These are phyloP conservation scores for Cepaea nemoralis DNA, from an alignment of 1,140 invertebrate species.

Conservation along the genomic window DNA sequence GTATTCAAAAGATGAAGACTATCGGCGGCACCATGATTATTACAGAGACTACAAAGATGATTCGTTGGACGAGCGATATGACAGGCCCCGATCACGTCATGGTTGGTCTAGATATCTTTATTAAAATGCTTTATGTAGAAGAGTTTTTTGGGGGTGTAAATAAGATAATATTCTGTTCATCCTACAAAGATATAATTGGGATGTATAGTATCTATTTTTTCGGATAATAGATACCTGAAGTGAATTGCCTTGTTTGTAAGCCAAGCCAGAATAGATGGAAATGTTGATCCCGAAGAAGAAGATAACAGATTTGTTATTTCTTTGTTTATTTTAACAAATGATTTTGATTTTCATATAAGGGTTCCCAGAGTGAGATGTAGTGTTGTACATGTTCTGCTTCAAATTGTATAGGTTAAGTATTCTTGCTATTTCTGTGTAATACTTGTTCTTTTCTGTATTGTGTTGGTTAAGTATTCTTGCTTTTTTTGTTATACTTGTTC, in stretches of 20 bases:
- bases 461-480: too few species aligned
- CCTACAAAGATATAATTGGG: background rate
- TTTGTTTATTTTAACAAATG: too few species aligned
- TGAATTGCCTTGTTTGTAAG: background rate
- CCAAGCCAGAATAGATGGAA: background rate
- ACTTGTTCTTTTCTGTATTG: too few species aligned
- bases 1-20: constrained; percentile 33
- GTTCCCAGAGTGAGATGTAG: too few species aligned
- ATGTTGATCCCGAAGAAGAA: too few species aligned
- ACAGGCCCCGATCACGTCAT: constrained; percentile 65
- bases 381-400: too few species aligned
- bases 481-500: too few species aligned
- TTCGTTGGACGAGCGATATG: constrained; percentile 60
- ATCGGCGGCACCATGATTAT: constrained; percentile 26
- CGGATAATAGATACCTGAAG: background rate
- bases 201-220: background rate
- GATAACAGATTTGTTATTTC: too few species aligned
- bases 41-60: constrained; percentile 40
- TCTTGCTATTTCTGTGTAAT: too few species aligned
- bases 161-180: background rate
- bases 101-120: constrained; percentile 27
- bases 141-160: background rate
- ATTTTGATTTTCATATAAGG: too few species aligned
- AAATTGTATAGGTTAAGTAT: too few species aligned
- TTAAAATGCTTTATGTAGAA: background rate